Evolutionary conservation across 2,113 vertebrate species (phyloP).

Genomic region (Synodontis membranacea): DNA sequence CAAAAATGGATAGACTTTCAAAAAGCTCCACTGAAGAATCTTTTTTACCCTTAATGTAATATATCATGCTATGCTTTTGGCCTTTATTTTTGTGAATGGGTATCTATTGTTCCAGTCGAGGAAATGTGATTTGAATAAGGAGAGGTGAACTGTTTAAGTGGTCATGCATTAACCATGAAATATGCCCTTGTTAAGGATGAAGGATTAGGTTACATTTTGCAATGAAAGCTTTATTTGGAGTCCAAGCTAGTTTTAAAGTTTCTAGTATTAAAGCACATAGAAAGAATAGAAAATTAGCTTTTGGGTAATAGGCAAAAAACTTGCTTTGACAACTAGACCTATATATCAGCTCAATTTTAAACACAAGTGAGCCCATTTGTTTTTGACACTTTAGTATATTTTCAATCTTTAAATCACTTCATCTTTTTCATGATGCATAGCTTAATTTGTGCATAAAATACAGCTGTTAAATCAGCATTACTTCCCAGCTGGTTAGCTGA

Average conservation of each 20-base stretch:
- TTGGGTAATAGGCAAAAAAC: not conserved
- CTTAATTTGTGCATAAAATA: conserved; percentile 19
- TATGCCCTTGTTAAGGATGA: conserved; percentile 69
- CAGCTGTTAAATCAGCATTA: conserved; percentile 1
- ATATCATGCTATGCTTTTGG: conserved; percentile 63
- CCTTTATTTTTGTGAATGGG: conserved; percentile 58
- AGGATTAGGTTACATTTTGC: conserved; percentile 66
- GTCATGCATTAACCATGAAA: conserved; percentile 75
- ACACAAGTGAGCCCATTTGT: not conserved
- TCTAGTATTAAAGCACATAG: conserved; percentile 62
- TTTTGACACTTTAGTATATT: not conserved
- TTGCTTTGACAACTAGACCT: not conserved
- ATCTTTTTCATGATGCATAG: not conserved
- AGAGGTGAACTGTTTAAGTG: conserved; percentile 71
- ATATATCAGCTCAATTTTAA: not conserved
- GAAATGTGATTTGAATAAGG: conserved; percentile 70
- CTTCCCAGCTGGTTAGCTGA: conserved; percentile 18
- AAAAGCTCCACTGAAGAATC: conserved; percentile 50
- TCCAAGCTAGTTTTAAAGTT: conserved; percentile 61
- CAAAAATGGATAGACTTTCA: conserved; percentile 60
- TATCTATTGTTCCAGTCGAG: conserved; percentile 62
- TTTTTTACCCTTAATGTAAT: conserved; percentile 52
- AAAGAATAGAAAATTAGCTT: not conserved
- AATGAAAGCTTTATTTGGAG: conserved; percentile 63
- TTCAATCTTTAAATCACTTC: not conserved